Evolutionary conservation across 2,797 vertebrate species (phyloP).

Genomic region (Alcedo quadribrachys): DNA sequence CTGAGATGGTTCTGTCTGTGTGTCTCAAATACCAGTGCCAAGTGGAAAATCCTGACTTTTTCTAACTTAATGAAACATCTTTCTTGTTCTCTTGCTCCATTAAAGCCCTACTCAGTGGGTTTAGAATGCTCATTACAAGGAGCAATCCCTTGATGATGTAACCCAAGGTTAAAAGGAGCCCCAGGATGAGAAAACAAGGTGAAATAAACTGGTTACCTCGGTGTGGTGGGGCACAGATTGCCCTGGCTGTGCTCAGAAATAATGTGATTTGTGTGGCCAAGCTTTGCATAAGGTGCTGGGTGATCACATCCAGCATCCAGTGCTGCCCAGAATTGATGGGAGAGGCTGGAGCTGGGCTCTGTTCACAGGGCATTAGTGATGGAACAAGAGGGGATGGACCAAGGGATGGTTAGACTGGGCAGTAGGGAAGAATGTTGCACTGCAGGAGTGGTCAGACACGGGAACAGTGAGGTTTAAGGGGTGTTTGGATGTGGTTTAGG

Average conservation of each 20-base stretch:
- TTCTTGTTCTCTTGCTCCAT: background rate
- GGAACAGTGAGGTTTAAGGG: no score
- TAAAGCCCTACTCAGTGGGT: background rate
- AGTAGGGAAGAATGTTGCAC: no score
- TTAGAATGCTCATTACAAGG: background rate
- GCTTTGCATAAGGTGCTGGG: background rate
- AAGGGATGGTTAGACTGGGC: no score
- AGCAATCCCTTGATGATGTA: background rate
- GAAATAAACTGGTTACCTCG: background rate
- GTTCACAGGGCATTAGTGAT: no score
- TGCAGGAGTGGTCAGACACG: no score
- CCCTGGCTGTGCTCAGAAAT: rapidly evolving
- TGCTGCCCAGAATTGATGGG: background rate
- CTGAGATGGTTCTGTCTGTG: background rate
- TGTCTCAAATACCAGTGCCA: background rate
- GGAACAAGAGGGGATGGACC: no score
- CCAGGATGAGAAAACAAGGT: background rate
- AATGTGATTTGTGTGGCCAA: rapidly evolving
- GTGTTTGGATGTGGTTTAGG: no score
- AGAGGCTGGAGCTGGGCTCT: no score
- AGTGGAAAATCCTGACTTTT: background rate
- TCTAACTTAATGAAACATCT: background rate
- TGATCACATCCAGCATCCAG: background rate
- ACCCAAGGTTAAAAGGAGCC: background rate
- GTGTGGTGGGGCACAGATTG: background rate